phyloP scores from a whole-genome alignment of 2,797 vertebrate species.

The Protosalanx chinensis region DNA sequence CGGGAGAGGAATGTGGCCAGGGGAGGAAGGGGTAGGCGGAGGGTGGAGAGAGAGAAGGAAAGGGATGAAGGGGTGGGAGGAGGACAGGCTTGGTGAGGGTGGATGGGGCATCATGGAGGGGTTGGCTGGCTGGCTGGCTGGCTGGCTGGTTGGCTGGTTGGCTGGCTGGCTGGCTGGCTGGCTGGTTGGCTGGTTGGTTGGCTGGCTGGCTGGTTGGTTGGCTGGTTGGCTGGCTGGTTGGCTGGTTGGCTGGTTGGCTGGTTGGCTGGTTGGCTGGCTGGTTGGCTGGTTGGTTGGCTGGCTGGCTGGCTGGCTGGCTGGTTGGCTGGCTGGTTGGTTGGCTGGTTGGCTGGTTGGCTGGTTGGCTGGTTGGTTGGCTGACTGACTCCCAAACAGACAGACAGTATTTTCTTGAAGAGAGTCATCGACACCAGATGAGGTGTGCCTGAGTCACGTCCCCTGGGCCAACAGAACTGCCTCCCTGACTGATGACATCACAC shows the following conservation, averaged over 20 bases:
- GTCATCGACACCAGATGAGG: too few relatives aligned
- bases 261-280: conserved; percentile 1
- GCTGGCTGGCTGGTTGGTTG: neutral
- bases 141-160: neutral
- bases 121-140: neutral
- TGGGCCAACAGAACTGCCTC: neutral
- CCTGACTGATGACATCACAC: neutral
- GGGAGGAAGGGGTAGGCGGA: neutral
- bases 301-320: neutral
- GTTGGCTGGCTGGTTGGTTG: neutral
- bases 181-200: neutral
- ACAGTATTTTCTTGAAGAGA: neutral
- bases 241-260: neutral
- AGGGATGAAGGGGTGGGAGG: neutral
- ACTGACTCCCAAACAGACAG: neutral
- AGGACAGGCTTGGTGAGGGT: neutral
- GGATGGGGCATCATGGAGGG: conserved; percentile 16
- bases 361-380: neutral
- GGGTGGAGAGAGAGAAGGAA: conserved; percentile 1
- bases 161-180: conserved; percentile 1
- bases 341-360: conserved; percentile 1
- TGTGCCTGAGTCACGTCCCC: neutral
- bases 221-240: neutral
- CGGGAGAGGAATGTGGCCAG: neutral
- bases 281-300: neutral